Evolutionary conservation across 1,140 invertebrate species (phyloP).

Genomic region (Helicoverpa zea): DNA sequence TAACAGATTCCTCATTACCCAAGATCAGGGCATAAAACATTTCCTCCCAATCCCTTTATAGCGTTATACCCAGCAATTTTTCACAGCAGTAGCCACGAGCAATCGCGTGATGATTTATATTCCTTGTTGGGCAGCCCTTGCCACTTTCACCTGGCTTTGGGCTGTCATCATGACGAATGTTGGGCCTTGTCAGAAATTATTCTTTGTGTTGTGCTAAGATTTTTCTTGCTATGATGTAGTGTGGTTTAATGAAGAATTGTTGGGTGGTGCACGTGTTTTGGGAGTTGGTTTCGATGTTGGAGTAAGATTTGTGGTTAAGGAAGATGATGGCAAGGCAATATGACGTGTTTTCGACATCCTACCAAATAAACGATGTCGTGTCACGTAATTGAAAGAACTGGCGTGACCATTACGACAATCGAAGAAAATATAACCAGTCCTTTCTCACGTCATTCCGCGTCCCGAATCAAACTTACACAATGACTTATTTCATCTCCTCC

Average conservation of each 20-base stretch:
- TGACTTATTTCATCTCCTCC: slow-evolving; percentile 10
- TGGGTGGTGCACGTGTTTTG: neutral
- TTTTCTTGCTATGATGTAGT: slow-evolving; percentile 4
- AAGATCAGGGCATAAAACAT: slow-evolving; percentile 16
- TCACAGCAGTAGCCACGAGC: slow-evolving; percentile 30
- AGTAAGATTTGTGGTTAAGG: neutral
- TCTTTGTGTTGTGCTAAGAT: neutral
- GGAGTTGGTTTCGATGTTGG: neutral
- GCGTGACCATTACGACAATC: neutral
- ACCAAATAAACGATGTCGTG: too few species aligned
- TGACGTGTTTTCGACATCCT: too few species aligned
- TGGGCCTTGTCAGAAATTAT: neutral
- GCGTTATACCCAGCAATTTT: slow-evolving; percentile 34
- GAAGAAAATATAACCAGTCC: neutral
- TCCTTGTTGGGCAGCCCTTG: slow-evolving; percentile 18
- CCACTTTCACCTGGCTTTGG: slow-evolving; percentile 19
- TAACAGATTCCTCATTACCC: neutral
- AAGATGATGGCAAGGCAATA: too few species aligned
- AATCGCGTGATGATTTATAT: slow-evolving; percentile 40
- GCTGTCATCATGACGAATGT: neutral
- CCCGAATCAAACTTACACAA: slow-evolving; percentile 10
- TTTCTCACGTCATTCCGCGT: neutral
- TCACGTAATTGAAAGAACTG: too few species aligned
- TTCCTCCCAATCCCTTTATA: neutral
- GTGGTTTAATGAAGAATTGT: slow-evolving; percentile 9